These are phyloP conservation scores for Eupsilia transversa DNA, from an alignment of 2,888 invertebrate genomes.

Conservation along the genomic window DNA sequence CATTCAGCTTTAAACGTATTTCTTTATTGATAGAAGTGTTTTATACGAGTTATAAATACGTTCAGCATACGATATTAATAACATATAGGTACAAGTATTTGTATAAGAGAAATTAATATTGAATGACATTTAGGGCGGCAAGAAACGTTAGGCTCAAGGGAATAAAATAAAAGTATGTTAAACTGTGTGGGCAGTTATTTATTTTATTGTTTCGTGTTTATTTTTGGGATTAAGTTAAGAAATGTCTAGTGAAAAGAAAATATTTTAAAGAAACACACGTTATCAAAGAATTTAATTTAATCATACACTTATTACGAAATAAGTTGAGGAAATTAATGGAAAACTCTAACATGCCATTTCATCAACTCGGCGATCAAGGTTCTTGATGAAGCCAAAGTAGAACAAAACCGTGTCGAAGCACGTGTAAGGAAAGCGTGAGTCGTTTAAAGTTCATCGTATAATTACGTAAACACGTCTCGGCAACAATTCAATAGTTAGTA, in stretches of 20 bases:
- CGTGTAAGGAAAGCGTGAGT: slow-evolving; percentile 31
- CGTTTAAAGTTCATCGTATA: slow-evolving; percentile 18
- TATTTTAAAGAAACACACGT: background rate
- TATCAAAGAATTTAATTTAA: background rate
- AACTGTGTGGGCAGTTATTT: background rate
- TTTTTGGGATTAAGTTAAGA: background rate
- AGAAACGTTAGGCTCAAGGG: background rate
- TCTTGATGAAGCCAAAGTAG: slow-evolving; percentile 6
- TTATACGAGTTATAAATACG: slow-evolving; percentile 21
- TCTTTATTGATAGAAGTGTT: slow-evolving; percentile 50
- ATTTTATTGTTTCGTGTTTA: background rate
- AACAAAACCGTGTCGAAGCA: slow-evolving; percentile 14
- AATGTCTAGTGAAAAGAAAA: background rate
- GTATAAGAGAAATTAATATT: slow-evolving; percentile 20
- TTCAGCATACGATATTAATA: slow-evolving; percentile 21
- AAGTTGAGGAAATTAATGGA: background rate
- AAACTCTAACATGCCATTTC: background rate
- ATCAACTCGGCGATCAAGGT: background rate
- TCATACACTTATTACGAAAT: background rate
- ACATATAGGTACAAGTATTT: slow-evolving; percentile 18
- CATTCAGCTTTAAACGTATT: slow-evolving; percentile 4
- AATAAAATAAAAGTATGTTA: background rate
- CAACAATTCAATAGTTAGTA: no score
- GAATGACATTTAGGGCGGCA: background rate
- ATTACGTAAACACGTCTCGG: background rate